Conservation (phyloP, 1,140 invertebrate genomes). For the Monochamus saltuarius region DNA sequence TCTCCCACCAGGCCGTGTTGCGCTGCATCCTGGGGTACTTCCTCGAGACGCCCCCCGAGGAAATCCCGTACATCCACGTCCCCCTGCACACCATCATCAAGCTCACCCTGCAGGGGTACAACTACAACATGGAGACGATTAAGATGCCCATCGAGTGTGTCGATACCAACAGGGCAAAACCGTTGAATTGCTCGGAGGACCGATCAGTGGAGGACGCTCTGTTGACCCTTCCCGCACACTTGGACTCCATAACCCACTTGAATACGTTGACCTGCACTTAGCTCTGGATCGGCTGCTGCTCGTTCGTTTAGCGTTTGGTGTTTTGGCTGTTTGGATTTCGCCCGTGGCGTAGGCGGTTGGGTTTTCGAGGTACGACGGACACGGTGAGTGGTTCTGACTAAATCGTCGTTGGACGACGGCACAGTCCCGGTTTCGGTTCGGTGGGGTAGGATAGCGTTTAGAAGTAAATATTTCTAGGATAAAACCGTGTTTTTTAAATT, state of each 20-base stretch:
- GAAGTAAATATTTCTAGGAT: too few relatives aligned
- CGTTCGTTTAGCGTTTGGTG: too few relatives aligned
- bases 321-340: too few relatives aligned
- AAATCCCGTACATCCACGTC: conserved; percentile 88
- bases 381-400: too few relatives aligned
- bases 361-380: too few relatives aligned
- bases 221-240: conserved; percentile 70
- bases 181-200: conserved; percentile 65
- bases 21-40: conserved; percentile 92
- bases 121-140: conserved; percentile 79
- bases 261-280: conserved; percentile 38
- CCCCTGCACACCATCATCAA: conserved; percentile 87
- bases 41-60: conserved; percentile 72
- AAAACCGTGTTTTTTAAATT: too few relatives aligned
- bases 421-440: too few relatives aligned
- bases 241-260: conserved; percentile 56
- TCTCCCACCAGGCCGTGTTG: conserved; percentile 89
- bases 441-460: too few relatives aligned
- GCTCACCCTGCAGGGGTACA: conserved; percentile 67
- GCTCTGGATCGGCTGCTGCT: neutral
- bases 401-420: too few relatives aligned
- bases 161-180: conserved; percentile 75
- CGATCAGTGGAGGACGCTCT: conserved; percentile 66
- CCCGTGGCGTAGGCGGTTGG: too few relatives aligned
- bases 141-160: conserved; percentile 82